phyloP scores from a whole-genome alignment of 2,888 invertebrate species.

The Idaea dimidiata region DNA sequence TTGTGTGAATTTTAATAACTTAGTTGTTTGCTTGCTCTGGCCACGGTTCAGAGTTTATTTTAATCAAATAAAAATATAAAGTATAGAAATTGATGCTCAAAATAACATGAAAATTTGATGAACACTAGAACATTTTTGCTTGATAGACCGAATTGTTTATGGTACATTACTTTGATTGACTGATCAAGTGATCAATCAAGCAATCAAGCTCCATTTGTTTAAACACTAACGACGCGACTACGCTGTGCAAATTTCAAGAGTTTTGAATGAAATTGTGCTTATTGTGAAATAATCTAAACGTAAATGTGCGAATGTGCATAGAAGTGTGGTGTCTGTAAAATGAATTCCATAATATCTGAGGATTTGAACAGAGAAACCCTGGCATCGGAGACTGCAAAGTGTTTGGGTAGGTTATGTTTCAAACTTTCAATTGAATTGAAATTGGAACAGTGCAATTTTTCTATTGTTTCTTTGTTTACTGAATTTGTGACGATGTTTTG shows the following conservation, averaged over 20 bases:
- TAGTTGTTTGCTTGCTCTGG: too few relatives aligned
- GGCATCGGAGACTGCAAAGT: slow-evolving; percentile 61
- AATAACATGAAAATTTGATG: not conserved
- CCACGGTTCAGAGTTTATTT: too few relatives aligned
- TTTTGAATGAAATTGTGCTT: slow-evolving; percentile 24
- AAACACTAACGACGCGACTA: slow-evolving; percentile 3
- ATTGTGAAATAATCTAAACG: slow-evolving; percentile 17
- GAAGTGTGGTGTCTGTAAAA: slow-evolving; percentile 51
- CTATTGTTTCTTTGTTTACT: slow-evolving; percentile 60
- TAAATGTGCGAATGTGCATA: slow-evolving; percentile 41
- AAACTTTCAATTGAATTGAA: slow-evolving; percentile 52
- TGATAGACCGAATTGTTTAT: not conserved
- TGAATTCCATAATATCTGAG: slow-evolving; percentile 71
- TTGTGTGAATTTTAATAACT: too few relatives aligned
- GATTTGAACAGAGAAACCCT: slow-evolving; percentile 65
- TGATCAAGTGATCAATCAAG: not conserved
- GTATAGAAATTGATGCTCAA: too few relatives aligned
- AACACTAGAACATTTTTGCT: not conserved
- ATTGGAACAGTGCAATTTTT: slow-evolving; percentile 30
- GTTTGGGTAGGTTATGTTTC: slow-evolving; percentile 72
- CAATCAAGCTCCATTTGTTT: not conserved
- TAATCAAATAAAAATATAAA: too few relatives aligned
- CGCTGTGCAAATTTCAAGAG: slow-evolving; percentile 9
- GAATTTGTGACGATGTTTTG: slow-evolving; percentile 26
- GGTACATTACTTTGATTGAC: not conserved